These are phyloP conservation scores for Coptodon rendalli DNA, from an alignment of 2,113 vertebrate genomes.

Conservation along the genomic window DNA sequence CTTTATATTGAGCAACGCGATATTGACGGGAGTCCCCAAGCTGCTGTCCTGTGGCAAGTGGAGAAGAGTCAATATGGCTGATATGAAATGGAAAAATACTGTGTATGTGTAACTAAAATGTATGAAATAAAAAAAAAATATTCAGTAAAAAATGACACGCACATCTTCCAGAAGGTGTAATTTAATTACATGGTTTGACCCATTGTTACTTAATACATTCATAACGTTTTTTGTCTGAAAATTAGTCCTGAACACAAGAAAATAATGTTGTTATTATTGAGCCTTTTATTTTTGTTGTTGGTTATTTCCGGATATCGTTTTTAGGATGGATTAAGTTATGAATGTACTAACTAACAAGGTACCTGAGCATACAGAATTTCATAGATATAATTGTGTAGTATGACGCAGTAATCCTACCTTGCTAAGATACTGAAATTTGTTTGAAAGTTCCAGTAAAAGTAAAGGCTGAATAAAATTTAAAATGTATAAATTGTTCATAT, in stretches of 20 bases:
- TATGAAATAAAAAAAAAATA: not conserved
- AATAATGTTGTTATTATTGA: not conserved
- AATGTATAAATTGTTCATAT: not conserved
- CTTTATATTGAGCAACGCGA: not conserved
- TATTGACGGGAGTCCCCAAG: not conserved
- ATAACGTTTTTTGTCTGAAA: not conserved
- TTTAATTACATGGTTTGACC: not conserved
- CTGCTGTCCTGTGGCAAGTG: not conserved
- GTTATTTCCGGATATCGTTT: not conserved
- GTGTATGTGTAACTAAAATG: not conserved
- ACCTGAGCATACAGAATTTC: not conserved
- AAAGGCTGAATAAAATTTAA: not conserved
- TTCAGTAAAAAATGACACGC: not conserved
- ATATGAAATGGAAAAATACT: not conserved
- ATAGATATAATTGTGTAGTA: not conserved
- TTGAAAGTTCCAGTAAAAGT: not conserved
- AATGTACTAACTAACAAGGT: not conserved
- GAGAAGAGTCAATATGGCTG: not conserved
- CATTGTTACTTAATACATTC: not conserved
- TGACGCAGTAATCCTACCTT: not conserved
- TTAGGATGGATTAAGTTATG: not conserved
- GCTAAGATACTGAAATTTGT: not conserved
- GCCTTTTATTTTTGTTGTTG: not conserved
- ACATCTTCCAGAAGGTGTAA: not conserved
- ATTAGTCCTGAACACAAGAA: not conserved